A percentile compares a stretch with the other conserved stretches of the same genome.
phyloP scores from a whole-genome alignment of 2,888 invertebrate genomes.

The Cerceris rybyensis region DNA sequence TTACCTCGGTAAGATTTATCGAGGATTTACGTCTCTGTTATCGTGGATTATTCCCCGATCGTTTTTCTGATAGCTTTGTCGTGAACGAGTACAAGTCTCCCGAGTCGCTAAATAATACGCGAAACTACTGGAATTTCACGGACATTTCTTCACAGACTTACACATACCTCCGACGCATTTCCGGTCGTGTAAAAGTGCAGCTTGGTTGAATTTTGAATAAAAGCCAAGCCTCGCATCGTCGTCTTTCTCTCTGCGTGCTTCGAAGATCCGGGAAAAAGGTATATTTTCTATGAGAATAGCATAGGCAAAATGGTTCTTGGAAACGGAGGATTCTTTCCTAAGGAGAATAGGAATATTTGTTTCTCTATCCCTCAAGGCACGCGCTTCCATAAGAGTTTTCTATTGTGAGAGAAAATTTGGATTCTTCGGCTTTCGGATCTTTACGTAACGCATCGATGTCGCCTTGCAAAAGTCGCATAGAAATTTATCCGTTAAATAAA shows the following conservation, averaged over 20 bases:
- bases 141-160: background rate
- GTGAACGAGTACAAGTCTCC: background rate
- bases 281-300: background rate
- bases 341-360: too few species aligned
- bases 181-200: background rate
- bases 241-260: background rate
- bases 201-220: background rate
- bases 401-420: too few species aligned
- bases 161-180: background rate
- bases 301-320: background rate
- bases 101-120: background rate
- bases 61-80: background rate
- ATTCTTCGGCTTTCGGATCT: slow-evolving; percentile 18
- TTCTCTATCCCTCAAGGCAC: too few species aligned
- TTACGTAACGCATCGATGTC: slow-evolving; percentile 13
- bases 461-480: background rate
- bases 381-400: too few species aligned
- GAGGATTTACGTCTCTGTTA: slow-evolving; percentile 16
- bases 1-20: slow-evolving; percentile 11
- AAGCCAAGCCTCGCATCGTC: background rate
- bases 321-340: background rate
- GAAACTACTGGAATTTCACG: background rate
- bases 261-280: background rate
- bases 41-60: slow-evolving; percentile 13
- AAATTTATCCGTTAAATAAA: background rate